Evolutionary conservation across 2,888 invertebrate species (phyloP).

Genomic region (Hypolimnas misippus): DNA sequence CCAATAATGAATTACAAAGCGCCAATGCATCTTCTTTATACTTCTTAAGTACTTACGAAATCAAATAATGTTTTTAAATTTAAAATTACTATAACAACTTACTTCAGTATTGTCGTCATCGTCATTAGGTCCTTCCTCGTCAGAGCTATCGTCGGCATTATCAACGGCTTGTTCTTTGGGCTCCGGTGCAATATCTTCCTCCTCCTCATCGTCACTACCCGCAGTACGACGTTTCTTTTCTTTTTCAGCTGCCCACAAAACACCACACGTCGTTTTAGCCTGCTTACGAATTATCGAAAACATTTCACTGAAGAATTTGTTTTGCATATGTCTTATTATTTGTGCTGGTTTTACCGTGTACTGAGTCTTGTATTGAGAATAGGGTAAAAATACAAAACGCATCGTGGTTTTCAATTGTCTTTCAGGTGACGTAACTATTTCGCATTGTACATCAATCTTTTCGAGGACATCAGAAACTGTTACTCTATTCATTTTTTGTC

Average conservation of each 20-base stretch:
- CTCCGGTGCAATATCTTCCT: conserved; percentile 51
- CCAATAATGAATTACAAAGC: no score
- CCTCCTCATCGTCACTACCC: conserved; percentile 72
- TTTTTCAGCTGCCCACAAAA: conserved; percentile 78
- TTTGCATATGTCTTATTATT: conserved; percentile 90
- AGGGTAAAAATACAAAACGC: conserved; percentile 89
- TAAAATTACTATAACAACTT: no score
- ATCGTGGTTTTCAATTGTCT: conserved; percentile 87
- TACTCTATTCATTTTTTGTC: conserved; percentile 90
- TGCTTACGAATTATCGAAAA: conserved; percentile 85
- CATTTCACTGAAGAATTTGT: conserved; percentile 87
- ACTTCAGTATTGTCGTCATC: conserved; percentile 62
- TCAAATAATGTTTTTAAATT: no score
- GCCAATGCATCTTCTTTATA: no score
- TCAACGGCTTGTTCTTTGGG: conserved; percentile 55
- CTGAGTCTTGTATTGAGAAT: conserved; percentile 88
- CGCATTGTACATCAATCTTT: conserved; percentile 85
- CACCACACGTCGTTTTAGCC: conserved; percentile 79
- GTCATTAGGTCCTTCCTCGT: conserved; percentile 80
- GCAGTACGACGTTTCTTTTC: conserved; percentile 60
- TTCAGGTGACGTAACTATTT: conserved; percentile 81
- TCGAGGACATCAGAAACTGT: conserved; percentile 91
- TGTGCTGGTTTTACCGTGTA: conserved; percentile 88
- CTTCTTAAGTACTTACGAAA: no score
- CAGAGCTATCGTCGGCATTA: conserved; percentile 87